Percentiles rank a stretch among this genome's conserved stretches.
Conservation (phyloP, 2,797 vertebrate genomes). For the Neosilurus hyrtlii region DNA sequence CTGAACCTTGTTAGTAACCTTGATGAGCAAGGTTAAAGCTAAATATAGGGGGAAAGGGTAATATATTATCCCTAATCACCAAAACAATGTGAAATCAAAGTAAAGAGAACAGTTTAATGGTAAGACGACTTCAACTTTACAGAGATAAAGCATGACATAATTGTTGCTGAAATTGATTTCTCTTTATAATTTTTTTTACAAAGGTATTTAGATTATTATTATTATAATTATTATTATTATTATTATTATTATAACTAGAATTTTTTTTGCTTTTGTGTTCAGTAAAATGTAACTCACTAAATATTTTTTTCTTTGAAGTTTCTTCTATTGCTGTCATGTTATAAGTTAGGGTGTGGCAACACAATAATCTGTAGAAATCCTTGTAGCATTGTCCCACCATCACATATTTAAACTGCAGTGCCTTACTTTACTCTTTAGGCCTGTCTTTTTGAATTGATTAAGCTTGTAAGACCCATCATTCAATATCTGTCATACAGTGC, state of each 20-base stretch:
- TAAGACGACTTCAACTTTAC: slow-evolving; percentile 1
- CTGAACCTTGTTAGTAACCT: slow-evolving; percentile 68
- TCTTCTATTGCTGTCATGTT: slow-evolving; percentile 15
- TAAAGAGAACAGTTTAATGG: neutral
- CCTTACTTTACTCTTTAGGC: slow-evolving; percentile 55
- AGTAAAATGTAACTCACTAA: neutral
- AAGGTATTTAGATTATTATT: neutral
- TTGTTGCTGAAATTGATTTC: neutral
- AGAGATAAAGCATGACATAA: neutral
- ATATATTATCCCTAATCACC: slow-evolving; percentile 33
- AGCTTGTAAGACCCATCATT: slow-evolving; percentile 57
- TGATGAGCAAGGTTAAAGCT: slow-evolving; percentile 68
- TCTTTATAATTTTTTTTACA: neutral
- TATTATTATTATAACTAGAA: neutral
- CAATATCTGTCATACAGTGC: slow-evolving; percentile 55
- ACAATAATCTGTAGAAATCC: slow-evolving; percentile 30
- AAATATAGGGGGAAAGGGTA: slow-evolving; percentile 50
- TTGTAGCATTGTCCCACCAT: slow-evolving; percentile 40
- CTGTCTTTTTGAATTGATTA: slow-evolving; percentile 58
- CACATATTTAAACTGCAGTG: slow-evolving; percentile 39
- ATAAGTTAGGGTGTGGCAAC: slow-evolving; percentile 44
- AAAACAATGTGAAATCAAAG: slow-evolving; percentile 2
- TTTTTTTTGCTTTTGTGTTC: neutral
- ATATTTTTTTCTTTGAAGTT: slow-evolving; percentile 25
- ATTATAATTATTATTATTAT: slow-evolving; percentile 10